These are phyloP conservation scores for Callyntrura guangdongensis DNA, from an alignment of 2,888 invertebrate species.

Conservation along the genomic window DNA sequence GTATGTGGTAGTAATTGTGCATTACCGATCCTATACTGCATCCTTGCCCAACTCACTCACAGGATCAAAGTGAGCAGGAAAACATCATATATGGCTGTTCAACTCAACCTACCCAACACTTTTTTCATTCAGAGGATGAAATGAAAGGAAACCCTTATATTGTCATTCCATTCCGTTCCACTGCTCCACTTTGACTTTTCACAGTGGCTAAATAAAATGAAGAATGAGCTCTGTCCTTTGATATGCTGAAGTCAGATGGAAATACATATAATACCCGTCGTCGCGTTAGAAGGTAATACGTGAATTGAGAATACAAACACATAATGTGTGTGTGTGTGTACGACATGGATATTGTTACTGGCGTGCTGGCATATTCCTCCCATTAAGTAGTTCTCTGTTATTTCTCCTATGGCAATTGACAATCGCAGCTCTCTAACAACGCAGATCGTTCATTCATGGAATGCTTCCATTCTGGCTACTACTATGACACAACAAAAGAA, in stretches of 20 bases:
- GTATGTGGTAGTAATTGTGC: not conserved
- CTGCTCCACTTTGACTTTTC: constrained; percentile 78
- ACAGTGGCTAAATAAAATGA: constrained; percentile 61
- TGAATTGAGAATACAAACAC: not conserved
- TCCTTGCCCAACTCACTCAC: constrained; percentile 4
- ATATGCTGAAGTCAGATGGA: constrained; percentile 18
- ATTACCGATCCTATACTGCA: constrained; percentile 10
- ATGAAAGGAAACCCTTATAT: constrained; percentile 71
- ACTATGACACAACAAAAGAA: constrained; percentile 25
- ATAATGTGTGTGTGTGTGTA: too few species aligned
- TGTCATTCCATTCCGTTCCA: constrained; percentile 78
- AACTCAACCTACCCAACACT: constrained; percentile 52
- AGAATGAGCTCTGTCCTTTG: constrained; percentile 55
- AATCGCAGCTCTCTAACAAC: not conserved
- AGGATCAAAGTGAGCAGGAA: constrained; percentile 53
- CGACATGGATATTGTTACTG: not conserved
- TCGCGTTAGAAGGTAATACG: not conserved
- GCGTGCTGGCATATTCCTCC: constrained; percentile 28
- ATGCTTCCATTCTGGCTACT: not conserved
- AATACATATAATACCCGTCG: not conserved
- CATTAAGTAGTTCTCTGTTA: not conserved
- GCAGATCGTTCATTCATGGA: constrained; percentile 43
- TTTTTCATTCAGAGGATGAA: constrained; percentile 52
- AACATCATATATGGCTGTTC: not conserved
- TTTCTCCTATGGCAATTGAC: not conserved